Evolutionary conservation across 2,888 invertebrate species (phyloP), one percentile per base, ranked within the genome.

Genomic region (Marronus borbonicus): DNA sequence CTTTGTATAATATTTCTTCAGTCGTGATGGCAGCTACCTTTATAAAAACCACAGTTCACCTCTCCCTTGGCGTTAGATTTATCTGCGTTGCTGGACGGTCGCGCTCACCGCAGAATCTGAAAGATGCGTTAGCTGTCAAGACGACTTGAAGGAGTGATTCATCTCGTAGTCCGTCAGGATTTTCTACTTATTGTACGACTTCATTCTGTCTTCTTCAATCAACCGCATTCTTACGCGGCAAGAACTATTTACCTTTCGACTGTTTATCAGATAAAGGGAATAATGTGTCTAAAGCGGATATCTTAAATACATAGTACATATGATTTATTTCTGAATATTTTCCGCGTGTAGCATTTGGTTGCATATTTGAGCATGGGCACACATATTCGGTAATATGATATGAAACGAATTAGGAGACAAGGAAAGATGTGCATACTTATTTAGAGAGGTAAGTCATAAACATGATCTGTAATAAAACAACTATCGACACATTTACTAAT

Each of bases 141-240:
- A 80, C 79, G 66, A 80, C 81, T 80, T 81, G 81, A 81, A 79
- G 77, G 80, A 81, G 81, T 81, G 81, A 81, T 81, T 81, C 80
- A 81, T 81, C 81, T 81, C 81, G 80, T 81, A 80, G 79, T 55
- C 66, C 24, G 65, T 66, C 66, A 55, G 66, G 72, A 72, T 72
- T 72, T 72, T 72, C 72, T 72, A 72, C 72, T 72, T 72, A 72
- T 72, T 72, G 72, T 72, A 39, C 17, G 72, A 50, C 68, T 50
- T 14, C 50, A 50, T 49, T 24, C 28, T 68, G 14, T 68, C 28
- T 50, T 49, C 50, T 49, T 66, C 17, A 10, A n/a, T 17, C 36
- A 39, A 72, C 8, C 39, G 20, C 58, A 17, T 24, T 36, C 36
- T 20, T 44, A 58, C 39, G 58, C 72, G 14, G 12, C 7, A 58